phyloP scores from a whole-genome alignment of 2,113 vertebrate species.

The Gasterosteus nipponicus region DNA sequence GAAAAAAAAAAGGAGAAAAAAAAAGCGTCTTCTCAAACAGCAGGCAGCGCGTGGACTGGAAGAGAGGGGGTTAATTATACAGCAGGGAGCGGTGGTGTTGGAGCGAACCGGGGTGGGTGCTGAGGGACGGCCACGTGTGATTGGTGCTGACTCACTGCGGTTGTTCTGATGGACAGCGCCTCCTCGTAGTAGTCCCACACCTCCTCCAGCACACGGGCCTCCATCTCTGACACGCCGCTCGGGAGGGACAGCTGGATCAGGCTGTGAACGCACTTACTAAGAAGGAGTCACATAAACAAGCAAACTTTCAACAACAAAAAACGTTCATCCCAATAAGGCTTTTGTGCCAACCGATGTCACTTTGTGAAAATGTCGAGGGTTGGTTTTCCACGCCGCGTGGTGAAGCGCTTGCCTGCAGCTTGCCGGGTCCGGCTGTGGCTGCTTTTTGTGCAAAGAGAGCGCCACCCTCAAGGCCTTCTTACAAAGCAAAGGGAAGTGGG shows the following conservation, averaged over 20 bases:
- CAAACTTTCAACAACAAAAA: neutral
- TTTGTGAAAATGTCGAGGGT: conserved; percentile 3
- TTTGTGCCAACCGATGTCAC: neutral
- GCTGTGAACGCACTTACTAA: conserved; percentile 88
- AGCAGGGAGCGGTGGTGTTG: conserved; percentile 49
- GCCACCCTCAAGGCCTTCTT: conserved; percentile 88
- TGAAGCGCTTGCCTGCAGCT: conserved; percentile 82
- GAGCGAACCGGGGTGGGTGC: conserved; percentile 58
- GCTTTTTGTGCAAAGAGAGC: conserved; percentile 84
- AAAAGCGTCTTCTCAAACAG: conserved; percentile 69
- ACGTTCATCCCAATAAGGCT: neutral
- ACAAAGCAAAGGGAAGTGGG: conserved; percentile 85
- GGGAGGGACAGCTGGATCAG: conserved; percentile 90
- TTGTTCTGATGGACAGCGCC: conserved; percentile 81
- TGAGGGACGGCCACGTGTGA: conserved; percentile 51
- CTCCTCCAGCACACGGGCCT: conserved; percentile 84
- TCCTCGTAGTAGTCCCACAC: conserved; percentile 89
- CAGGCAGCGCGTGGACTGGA: conserved; percentile 64
- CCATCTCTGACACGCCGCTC: conserved; percentile 77
- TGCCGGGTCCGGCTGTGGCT: conserved; percentile 77
- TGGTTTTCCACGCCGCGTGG: conserved; percentile 8
- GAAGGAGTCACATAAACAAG: conserved; percentile 25
- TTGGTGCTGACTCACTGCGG: conserved; percentile 84
- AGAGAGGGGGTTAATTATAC: conserved; percentile 77
- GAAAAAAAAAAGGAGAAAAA: conserved; percentile 48